Conservation (phyloP, 1,140 invertebrate species). For the Cyclina sinensis region DNA sequence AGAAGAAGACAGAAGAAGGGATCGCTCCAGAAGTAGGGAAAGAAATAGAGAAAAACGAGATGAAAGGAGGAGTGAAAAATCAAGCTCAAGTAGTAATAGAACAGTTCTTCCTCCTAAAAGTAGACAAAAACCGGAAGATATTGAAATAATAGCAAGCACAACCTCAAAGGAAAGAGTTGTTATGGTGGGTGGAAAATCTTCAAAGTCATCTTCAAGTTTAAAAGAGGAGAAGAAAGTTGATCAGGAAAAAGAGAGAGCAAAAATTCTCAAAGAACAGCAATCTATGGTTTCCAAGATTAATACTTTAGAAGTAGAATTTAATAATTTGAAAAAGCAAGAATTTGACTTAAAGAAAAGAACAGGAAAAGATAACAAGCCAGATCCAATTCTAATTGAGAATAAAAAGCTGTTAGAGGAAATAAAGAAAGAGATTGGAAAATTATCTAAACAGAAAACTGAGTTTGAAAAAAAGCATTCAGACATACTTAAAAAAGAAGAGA, state of each 20-base stretch:
- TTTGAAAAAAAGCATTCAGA: slow-evolving; percentile 30
- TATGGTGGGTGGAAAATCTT: background rate
- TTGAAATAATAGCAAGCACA: background rate
- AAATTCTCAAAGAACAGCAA: slow-evolving; percentile 70
- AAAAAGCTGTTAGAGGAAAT: slow-evolving; percentile 85
- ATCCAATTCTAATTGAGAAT: slow-evolving; percentile 84
- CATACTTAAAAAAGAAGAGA: slow-evolving; percentile 5
- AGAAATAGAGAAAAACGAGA: slow-evolving; percentile 39
- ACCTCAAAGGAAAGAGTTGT: slow-evolving; percentile 28
- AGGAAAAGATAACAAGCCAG: slow-evolving; percentile 82
- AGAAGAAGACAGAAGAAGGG: slow-evolving; percentile 10
- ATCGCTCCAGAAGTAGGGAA: slow-evolving; percentile 9
- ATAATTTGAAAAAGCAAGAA: slow-evolving; percentile 80
- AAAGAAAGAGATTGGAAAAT: slow-evolving; percentile 54
- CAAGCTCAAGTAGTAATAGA: slow-evolving; percentile 38
- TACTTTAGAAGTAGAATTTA: slow-evolving; percentile 77
- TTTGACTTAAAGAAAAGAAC: slow-evolving; percentile 83
- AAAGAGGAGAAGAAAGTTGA: slow-evolving; percentile 36
- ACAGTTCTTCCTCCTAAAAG: background rate
- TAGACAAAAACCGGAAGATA: slow-evolving; percentile 15
- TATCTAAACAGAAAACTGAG: slow-evolving; percentile 39
- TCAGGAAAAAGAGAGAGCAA: slow-evolving; percentile 71
- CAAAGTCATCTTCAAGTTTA: background rate
- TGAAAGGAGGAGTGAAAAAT: background rate
- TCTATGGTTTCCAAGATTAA: slow-evolving; percentile 40